Percentiles rank a stretch among this genome's conserved stretches.
Evolutionary conservation across 2,113 vertebrate species (phyloP).

Genomic region (Pardalotus punctatus): DNA sequence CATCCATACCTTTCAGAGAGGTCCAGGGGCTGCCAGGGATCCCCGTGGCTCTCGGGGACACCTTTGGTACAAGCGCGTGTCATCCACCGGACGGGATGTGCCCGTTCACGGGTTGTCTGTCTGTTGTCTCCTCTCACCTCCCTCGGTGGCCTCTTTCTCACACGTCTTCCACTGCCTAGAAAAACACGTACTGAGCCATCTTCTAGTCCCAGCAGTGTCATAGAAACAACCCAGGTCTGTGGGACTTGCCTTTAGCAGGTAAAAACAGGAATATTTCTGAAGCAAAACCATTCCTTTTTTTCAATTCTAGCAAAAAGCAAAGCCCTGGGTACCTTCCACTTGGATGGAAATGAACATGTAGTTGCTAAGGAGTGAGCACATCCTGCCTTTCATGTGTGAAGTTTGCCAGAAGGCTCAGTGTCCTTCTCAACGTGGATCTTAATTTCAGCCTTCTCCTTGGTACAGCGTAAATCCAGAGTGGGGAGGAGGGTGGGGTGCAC

Average conservation of each 20-base stretch:
- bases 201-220: not conserved
- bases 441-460: not conserved
- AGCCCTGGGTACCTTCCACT: not conserved
- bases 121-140: not conserved
- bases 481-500: not conserved
- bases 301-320: not conserved
- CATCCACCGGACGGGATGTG: not conserved
- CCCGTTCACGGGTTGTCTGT: not conserved
- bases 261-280: not conserved
- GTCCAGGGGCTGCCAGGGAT: not conserved
- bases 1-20: not conserved
- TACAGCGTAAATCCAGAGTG: not conserved
- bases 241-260: not conserved
- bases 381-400: not conserved
- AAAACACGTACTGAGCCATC: accelerated
- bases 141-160: not conserved
- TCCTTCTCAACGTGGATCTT: not conserved
- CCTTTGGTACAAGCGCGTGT: not conserved
- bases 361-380: not conserved
- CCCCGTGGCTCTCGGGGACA: not conserved
- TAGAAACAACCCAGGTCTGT: not conserved
- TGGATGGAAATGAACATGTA: not conserved
- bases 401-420: not conserved
- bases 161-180: not conserved
- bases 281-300: not conserved